These are phyloP conservation scores for Cyphomyrmex costatus DNA, from an alignment of 1,140 invertebrate genomes.

Conservation along the genomic window DNA sequence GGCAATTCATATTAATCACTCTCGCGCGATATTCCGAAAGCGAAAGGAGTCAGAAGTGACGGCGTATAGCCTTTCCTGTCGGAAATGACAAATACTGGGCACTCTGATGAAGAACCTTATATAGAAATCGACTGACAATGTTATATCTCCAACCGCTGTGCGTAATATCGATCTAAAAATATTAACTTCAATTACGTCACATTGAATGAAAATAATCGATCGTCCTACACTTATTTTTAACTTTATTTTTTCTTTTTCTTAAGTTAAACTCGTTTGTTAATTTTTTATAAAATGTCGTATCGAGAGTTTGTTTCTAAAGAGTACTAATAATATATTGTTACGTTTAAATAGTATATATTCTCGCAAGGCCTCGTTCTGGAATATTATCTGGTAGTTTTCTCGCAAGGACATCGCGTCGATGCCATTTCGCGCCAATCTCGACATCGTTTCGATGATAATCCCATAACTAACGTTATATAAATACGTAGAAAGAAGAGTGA, in stretches of 20 bases:
- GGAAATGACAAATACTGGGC: conserved; percentile 78
- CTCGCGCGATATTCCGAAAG: conserved; percentile 61
- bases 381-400: conserved; percentile 29
- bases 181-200: conserved; percentile 43
- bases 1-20: conserved; percentile 61
- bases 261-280: not conserved
- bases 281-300: not conserved
- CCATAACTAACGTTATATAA: not conserved
- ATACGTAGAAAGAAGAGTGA: conserved; percentile 13
- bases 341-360: not conserved
- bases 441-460: conserved; percentile 39
- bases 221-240: not conserved
- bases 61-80: conserved; percentile 71
- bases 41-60: conserved; percentile 63
- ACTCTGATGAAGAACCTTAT: conserved; percentile 68
- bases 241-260: not conserved
- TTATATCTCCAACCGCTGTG: conserved; percentile 39
- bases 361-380: not conserved
- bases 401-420: conserved; percentile 31
- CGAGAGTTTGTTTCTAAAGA: not conserved
- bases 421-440: not conserved
- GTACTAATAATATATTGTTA: not conserved
- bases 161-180: conserved; percentile 32
- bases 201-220: conserved; percentile 20
- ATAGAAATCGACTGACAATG: conserved; percentile 65